Evolutionary conservation across 2,113 vertebrate genomes (phyloP).

Genomic region (Myiozetetes cayanensis): DNA sequence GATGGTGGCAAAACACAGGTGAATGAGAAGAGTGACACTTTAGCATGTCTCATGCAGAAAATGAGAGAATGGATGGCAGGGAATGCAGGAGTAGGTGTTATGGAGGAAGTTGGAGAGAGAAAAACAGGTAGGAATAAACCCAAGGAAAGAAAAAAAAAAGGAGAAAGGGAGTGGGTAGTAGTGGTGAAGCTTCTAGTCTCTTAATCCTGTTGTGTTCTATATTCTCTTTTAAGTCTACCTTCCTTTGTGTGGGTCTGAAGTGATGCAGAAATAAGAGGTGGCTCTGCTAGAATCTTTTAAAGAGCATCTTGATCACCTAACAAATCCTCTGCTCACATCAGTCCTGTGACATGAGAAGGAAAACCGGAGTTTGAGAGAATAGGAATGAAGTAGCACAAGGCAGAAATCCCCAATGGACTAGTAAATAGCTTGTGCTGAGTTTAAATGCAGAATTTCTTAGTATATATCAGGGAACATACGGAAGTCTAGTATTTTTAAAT

Average conservation of each 20-base stretch:
- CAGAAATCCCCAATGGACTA: background rate
- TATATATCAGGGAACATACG: background rate
- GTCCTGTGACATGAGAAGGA: background rate
- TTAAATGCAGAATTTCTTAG: background rate
- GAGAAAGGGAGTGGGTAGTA: background rate
- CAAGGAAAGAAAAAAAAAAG: background rate
- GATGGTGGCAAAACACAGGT: background rate
- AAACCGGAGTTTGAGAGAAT: background rate
- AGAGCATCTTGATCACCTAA: background rate
- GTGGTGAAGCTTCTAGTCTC: background rate
- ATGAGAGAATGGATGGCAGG: background rate
- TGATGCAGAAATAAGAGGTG: background rate
- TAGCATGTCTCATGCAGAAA: background rate
- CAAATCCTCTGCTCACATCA: background rate
- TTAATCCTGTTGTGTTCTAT: too few relatives aligned
- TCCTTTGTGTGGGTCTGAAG: background rate
- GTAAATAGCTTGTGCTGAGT: background rate
- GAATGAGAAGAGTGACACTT: background rate
- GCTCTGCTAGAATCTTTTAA: background rate
- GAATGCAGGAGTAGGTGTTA: background rate
- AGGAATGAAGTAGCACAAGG: background rate
- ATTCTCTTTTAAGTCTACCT: background rate
- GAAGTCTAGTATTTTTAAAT: background rate
- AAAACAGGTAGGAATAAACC: background rate
- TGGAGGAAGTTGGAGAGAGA: background rate